Evolutionary conservation across 2,888 invertebrate species (phyloP), one percentile per base, ranked within the genome.

Genomic region (Mythimna pallens): DNA sequence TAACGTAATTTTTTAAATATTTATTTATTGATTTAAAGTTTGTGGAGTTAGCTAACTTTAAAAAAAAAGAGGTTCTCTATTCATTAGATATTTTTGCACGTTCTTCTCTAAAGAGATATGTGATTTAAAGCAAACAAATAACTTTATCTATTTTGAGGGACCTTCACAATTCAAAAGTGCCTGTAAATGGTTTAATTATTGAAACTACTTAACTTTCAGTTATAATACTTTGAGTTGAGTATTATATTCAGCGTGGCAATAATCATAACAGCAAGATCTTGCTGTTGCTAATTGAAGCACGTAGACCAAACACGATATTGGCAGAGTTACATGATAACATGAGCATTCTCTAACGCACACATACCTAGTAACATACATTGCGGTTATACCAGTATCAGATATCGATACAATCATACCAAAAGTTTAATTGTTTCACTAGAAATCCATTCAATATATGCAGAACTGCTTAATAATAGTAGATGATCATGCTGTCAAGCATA

Each of bases 261-360:
- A 47, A 52, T 25, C 34, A 17, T 47, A 34, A 30, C 5, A 10
- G 30, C 30, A 14, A 1, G 25, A n/a, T 55, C 50, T 65, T 25
- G 40, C 14, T 66, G 12, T 25, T 66, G 22, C 20, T 73, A 78
- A 78, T 67, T 64, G 40, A 66, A 55, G 47, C 50, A 30, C 57
- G 30, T 63, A 55, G 12, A 55, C 47, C 22, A 66, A 66, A 63
- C 63, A 50, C 8, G 9, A 22, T 65, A 57, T 47, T 70, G 36
- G 12, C n/a, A 43, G 50, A 52, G 70, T 43, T 7, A 65, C 25
- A 57, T 17, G 22, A 72, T 14, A 36, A 52, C 17, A 47, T 5
- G 22, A 70, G 12, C 43, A 43, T 12, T 6, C n/a, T 20, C n/a
- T 55, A 34, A 36, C 25, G 22, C 14, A 22, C 17, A 52, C 14